phyloP scores from a whole-genome alignment of 2,797 vertebrate species.

The Arctocebus calabarensis region DNA sequence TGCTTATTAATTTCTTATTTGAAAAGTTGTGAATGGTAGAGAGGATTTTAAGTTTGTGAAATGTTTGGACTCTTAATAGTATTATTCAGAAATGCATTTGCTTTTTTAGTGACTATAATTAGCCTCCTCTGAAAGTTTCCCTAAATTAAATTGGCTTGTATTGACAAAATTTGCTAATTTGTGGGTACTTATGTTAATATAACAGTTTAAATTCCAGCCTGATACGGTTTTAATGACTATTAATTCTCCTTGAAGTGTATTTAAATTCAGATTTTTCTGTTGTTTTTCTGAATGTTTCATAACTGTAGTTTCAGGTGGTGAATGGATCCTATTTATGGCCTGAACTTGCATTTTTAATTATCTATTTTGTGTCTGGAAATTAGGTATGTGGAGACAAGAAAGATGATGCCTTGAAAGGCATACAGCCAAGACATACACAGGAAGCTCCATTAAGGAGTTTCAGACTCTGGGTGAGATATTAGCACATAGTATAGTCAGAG shows the following conservation, averaged over 20 bases:
- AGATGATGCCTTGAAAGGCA: neutral
- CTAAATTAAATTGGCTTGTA: neutral
- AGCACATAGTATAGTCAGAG: neutral
- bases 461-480: neutral
- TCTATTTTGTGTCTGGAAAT: neutral
- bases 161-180: neutral
- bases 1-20: slow-evolving; percentile 51
- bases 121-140: neutral
- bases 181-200: neutral
- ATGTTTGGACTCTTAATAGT: neutral
- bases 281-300: neutral
- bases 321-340: neutral
- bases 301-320: neutral
- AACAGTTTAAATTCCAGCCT: slow-evolving; percentile 4
- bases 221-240: neutral
- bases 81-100: neutral
- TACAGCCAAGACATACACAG: neutral
- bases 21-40: neutral
- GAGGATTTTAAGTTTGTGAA: neutral
- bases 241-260: slow-evolving; percentile 20
- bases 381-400: neutral
- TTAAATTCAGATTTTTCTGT: neutral
- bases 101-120: neutral
- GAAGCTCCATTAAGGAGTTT: neutral
- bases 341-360: neutral